Evolutionary conservation across 2,113 vertebrate genomes (phyloP).

Genomic region (Spermophilus dauricus): DNA sequence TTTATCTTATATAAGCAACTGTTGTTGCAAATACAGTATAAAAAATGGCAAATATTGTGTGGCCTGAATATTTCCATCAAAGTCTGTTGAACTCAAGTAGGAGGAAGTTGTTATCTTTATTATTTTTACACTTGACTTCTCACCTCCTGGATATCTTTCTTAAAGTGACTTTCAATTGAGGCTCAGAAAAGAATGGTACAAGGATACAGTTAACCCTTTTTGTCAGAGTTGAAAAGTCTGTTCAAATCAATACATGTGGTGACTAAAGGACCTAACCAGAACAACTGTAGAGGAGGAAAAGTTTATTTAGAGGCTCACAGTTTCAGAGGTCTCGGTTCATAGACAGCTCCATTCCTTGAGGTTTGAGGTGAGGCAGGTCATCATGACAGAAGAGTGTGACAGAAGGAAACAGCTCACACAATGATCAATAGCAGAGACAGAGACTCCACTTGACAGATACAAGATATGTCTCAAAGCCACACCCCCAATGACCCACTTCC

Average conservation of each 20-base stretch:
- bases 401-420: too few species aligned
- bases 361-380: too few species aligned
- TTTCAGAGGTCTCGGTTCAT: too few species aligned
- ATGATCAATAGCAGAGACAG: too few species aligned
- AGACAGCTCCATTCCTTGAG: too few species aligned
- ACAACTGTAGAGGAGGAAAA: too few species aligned
- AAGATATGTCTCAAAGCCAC: too few species aligned
- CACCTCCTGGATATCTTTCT: neutral
- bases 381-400: too few species aligned
- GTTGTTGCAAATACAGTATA: neutral
- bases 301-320: too few species aligned
- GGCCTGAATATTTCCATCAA: neutral
- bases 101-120: neutral
- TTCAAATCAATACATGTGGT: slow-evolving; percentile 21
- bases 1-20: neutral
- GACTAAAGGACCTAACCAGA: too few species aligned
- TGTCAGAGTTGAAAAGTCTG: neutral
- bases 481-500: too few species aligned
- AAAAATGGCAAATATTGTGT: neutral
- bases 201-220: neutral
- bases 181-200: neutral
- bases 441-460: too few species aligned
- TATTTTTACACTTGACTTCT: neutral
- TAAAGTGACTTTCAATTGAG: neutral
- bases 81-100: neutral